These are phyloP conservation scores for Erebia aethiops DNA, from an alignment of 2,888 invertebrate species.

Conservation along the genomic window DNA sequence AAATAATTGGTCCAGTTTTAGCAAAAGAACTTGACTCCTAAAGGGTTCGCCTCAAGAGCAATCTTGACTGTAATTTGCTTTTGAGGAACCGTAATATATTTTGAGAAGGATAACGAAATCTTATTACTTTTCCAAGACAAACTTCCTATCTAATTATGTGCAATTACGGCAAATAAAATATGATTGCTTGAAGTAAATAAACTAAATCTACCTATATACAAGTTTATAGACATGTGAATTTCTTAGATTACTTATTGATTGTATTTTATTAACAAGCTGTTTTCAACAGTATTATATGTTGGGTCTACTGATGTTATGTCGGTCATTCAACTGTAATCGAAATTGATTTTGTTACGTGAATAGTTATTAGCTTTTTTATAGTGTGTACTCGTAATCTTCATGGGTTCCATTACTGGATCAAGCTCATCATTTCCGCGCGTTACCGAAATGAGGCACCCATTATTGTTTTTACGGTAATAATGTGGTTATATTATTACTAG, in stretches of 20 bases:
- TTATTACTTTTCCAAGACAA: constrained; percentile 58
- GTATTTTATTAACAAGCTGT: neutral
- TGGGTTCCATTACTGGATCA: constrained; percentile 63
- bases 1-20: constrained; percentile 77
- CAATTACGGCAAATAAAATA: constrained; percentile 46
- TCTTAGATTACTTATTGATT: neutral
- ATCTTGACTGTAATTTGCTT: constrained; percentile 77
- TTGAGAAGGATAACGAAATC: constrained; percentile 63
- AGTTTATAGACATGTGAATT: no score
- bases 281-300: constrained; percentile 4
- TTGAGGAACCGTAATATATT: constrained; percentile 59
- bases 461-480: constrained; percentile 66
- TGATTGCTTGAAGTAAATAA: constrained; percentile 2
- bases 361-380: constrained; percentile 74
- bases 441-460: constrained; percentile 64
- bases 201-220: neutral
- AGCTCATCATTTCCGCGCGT: constrained; percentile 67
- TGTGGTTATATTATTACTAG: constrained; percentile 59
- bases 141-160: constrained; percentile 46
- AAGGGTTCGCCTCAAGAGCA: constrained; percentile 76
- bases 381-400: constrained; percentile 70
- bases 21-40: constrained; percentile 75
- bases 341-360: constrained; percentile 74
- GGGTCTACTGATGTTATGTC: neutral
- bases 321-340: constrained; percentile 66